These are phyloP conservation scores for Ochropacha duplaris DNA, from an alignment of 2,888 invertebrate species.

Conservation along the genomic window DNA sequence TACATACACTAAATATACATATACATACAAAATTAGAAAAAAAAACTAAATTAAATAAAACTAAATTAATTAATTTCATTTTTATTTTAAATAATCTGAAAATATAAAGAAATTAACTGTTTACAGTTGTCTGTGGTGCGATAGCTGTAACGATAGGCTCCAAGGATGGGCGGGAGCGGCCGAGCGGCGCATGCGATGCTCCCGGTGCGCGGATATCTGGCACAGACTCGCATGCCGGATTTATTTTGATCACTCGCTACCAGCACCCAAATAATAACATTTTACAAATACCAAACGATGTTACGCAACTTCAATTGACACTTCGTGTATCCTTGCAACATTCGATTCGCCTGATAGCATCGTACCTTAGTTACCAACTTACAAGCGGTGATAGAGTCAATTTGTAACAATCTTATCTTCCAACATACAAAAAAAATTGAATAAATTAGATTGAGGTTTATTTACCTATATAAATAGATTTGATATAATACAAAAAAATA, in stretches of 20 bases:
- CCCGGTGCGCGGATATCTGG: slow-evolving; percentile 42
- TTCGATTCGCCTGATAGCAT: neutral
- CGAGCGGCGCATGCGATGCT: neutral
- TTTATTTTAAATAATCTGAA: neutral
- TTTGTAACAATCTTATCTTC: too few species aligned
- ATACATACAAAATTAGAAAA: too few species aligned
- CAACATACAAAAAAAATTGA: too few species aligned
- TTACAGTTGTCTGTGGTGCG: neutral
- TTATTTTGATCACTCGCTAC: slow-evolving; percentile 66
- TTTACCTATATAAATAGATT: too few species aligned
- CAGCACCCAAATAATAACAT: slow-evolving; percentile 66
- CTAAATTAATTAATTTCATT: too few species aligned
- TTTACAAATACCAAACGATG: slow-evolving; percentile 71
- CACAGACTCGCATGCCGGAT: slow-evolving; percentile 53
- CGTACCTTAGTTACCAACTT: slow-evolving; percentile 4
- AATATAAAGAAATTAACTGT: neutral
- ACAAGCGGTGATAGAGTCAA: too few species aligned
- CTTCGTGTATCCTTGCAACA: slow-evolving; percentile 25
- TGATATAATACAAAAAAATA: too few species aligned
- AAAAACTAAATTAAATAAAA: too few species aligned
- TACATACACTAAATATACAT: too few species aligned
- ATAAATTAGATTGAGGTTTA: too few species aligned
- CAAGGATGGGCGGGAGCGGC: neutral
- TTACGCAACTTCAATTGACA: slow-evolving; percentile 58
- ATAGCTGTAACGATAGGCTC: neutral